Base-by-base conservation (phyloP, 2,113 vertebrate species). In the Calonectris borealis region DNA sequence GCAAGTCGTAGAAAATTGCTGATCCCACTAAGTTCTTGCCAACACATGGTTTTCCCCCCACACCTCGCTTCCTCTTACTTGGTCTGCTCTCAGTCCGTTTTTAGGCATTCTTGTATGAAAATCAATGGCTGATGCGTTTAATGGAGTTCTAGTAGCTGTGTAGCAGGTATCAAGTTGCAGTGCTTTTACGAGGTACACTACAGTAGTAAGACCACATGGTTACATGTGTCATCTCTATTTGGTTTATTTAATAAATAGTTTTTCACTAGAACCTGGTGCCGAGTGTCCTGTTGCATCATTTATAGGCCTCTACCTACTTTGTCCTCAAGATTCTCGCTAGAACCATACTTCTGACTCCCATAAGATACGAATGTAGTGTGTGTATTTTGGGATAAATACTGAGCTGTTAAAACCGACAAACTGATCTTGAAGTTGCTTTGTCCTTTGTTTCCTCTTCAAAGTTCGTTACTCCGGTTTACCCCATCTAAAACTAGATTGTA, bases 401-500 rank as follows among this genome's bases (percentile, higher is more conserved):
- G 52, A 68, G 46, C 19, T 83, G 48, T 44, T 38, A 11, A 49
- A 17, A 21, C 71, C 22, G 68, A 21, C 31, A 66, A 8, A 32
- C 8, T 14, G 8, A 11, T 42, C 2, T 3, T 13, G 0, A 69
- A 75, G 17, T 62, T 73, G 15, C 3, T 54, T 48, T 68, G 54
- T 57, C 36, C 2, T 36, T 36, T 32, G 4, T 75, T 82, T 34
- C 8, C 3, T 60, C 16, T 17, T 9, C 1, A 1, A 85, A 62
- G n/a, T 46, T 44, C 8, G 1, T 79, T 57, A 12, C 15, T 55
- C 25, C 4, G 9, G 9, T 73, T 70, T 57, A 31, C 12, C 17
- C 4, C 2, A 9, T 57, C 15, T 49, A n/a, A 92, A 93, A 75
- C 31, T 86, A 95, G 93, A 95, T 54, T 96, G 87, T 95, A 86